Evolutionary conservation across 2,113 vertebrate species (phyloP).

Genomic region (Perca schrenkii): DNA sequence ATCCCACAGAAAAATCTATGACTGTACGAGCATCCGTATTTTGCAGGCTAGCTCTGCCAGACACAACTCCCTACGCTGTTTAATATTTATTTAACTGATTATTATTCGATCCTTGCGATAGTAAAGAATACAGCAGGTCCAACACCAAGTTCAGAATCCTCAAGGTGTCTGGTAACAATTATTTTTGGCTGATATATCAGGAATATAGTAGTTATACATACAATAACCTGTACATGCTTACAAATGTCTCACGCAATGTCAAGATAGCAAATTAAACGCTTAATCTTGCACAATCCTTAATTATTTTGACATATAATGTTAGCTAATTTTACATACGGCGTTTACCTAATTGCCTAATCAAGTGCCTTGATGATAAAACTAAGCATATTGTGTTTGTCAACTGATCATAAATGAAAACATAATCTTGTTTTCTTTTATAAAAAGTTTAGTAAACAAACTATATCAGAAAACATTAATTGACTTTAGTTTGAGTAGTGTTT

Average conservation of each 20-base stretch:
- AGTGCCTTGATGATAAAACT: background rate
- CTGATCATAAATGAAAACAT: background rate
- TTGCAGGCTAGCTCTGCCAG: conserved; percentile 47
- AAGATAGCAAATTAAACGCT: background rate
- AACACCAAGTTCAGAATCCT: background rate
- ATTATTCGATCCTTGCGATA: conserved; percentile 21
- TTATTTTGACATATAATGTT: background rate
- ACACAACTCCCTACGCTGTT: conserved; percentile 36
- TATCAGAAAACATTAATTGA: background rate
- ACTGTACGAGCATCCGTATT: conserved; percentile 61
- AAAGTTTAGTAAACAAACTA: background rate
- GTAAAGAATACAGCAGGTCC: background rate
- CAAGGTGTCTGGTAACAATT: background rate
- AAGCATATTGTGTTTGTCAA: background rate
- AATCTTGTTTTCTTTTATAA: background rate
- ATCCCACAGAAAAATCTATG: conserved; percentile 34
- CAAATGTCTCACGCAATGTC: background rate
- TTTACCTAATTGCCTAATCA: background rate
- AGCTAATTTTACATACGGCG: background rate
- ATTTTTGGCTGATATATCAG: background rate
- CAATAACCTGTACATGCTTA: background rate
- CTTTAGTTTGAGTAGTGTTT: background rate
- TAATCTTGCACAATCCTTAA: background rate
- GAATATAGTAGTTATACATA: background rate
- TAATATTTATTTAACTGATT: conserved; percentile 45